Percentiles rank a stretch among this genome's conserved stretches.
These are phyloP conservation scores for Drosophila burlai DNA, from an alignment of 1,140 invertebrate genomes.

Conservation along the genomic window DNA sequence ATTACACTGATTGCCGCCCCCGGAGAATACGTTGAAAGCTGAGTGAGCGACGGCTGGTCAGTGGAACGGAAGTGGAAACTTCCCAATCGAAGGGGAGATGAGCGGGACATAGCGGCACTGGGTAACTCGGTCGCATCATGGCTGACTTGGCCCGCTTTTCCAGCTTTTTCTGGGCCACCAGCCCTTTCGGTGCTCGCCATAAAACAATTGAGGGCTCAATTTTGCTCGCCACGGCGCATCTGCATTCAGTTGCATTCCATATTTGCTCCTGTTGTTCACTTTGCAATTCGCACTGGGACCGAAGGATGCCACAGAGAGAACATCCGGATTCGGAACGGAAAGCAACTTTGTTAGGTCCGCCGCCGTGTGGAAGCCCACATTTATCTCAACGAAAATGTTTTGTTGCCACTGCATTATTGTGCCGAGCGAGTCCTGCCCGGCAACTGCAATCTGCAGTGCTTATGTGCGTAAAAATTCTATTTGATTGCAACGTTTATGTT, in stretches of 20 bases:
- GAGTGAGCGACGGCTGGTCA: constrained; percentile 53
- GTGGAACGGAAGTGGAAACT: constrained; percentile 52
- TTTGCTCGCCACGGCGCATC: constrained; percentile 55
- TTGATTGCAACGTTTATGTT: constrained; percentile 72
- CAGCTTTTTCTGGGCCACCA: constrained; percentile 32
- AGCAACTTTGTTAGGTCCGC: constrained; percentile 66
- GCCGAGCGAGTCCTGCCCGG: constrained; percentile 2
- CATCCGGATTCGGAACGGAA: constrained; percentile 54
- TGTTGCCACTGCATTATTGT: constrained; percentile 68
- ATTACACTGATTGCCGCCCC: constrained; percentile 77
- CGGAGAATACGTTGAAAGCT: constrained; percentile 57
- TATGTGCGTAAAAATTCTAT: constrained; percentile 81
- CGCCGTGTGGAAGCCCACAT: constrained; percentile 41
- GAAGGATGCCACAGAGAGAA: constrained; percentile 41
- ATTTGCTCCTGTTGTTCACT: constrained; percentile 45
- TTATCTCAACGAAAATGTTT: constrained; percentile 75
- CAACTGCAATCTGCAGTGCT: constrained; percentile 33
- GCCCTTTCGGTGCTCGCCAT: constrained; percentile 35
- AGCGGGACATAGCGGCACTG: background rate
- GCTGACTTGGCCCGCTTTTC: constrained; percentile 33
- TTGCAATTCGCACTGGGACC: constrained; percentile 20
- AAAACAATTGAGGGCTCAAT: constrained; percentile 79
- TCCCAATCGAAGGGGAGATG: constrained; percentile 8
- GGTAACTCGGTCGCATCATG: constrained; percentile 33
- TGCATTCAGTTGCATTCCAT: constrained; percentile 47